Evolutionary conservation across 2,113 vertebrate genomes (phyloP), one percentile per base, ranked within the genome.

Genomic region (Tonatia bakeri): DNA sequence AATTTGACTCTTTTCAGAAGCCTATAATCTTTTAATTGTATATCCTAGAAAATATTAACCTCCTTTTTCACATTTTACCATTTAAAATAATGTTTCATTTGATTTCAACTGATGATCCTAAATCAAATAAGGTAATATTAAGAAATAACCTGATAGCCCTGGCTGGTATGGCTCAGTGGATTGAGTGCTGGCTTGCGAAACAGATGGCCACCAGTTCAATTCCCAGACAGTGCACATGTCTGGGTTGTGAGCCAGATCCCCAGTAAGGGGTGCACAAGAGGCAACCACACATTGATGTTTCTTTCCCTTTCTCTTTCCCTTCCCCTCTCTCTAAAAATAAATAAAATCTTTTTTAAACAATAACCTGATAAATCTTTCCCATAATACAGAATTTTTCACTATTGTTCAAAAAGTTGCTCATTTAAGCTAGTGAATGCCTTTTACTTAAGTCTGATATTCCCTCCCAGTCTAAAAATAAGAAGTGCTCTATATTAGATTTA

Each of bases 51-150:
- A 52, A 64, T 43, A n/a, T 80, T 73, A 45, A 70, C 15, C 24
- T 19, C 17, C 2, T 36, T 96, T 12, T 76, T 84, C 13, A 33
- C 17, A 75, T 54, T 73, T 90, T 87, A 24, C 36, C 17, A 93
- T 38, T 89, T 96, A 85, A 86, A 82, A 43, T 82, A 84, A 16
- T 75, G 28, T 69, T 94, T 47, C 7, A 88, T 94, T 80, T 84
- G 0, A 70, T 91, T 94, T 94, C 47, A 26, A 38, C 1, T 50
- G 7, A 47, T 96, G 28, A 3, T 70, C 7, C 0, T 85, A 28
- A 4, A 89, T 52, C 36, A 90, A 76, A 33, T 64, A 17, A 40
- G 72, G 22, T 50, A 83, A 61, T 50, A 52, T 73, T 43, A 47
- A 90, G 24, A 61, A 56, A 80, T n/a, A 81, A 50, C 38, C 69